phyloP scores from a whole-genome alignment of 2,797 vertebrate genomes.

The Hafferia zeledoni region DNA sequence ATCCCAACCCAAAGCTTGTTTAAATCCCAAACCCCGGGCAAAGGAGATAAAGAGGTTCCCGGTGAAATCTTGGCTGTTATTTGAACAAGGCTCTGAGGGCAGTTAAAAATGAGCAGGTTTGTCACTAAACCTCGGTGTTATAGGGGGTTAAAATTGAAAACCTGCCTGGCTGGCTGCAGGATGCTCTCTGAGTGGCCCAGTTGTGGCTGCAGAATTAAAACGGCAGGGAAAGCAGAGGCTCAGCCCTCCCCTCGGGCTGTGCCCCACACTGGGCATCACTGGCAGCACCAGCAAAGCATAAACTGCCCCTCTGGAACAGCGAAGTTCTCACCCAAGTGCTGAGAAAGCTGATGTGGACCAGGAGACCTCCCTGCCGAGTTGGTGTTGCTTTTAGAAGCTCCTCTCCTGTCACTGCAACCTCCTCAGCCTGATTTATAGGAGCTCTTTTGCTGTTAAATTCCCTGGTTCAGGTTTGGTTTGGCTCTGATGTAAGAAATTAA shows the following conservation, averaged over 20 bases:
- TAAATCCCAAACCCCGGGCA: neutral
- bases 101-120: neutral
- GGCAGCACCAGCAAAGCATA: neutral
- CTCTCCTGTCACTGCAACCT: neutral
- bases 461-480: neutral
- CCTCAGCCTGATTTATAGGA: neutral
- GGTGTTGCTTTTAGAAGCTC: neutral
- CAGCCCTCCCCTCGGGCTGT: rapidly evolving
- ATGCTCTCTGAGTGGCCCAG: neutral
- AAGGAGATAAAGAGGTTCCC: rapidly evolving
- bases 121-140: neutral
- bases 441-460: neutral
- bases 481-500: neutral
- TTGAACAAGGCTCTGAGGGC: neutral
- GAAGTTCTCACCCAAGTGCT: neutral
- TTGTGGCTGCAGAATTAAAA: neutral
- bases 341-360: neutral
- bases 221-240: neutral
- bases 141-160: neutral
- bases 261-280: neutral
- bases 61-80: neutral
- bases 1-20: neutral
- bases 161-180: neutral
- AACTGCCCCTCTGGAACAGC: neutral
- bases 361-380: neutral